Conservation (phyloP, 2,113 vertebrate genomes). For the Athene noctua region DNA sequence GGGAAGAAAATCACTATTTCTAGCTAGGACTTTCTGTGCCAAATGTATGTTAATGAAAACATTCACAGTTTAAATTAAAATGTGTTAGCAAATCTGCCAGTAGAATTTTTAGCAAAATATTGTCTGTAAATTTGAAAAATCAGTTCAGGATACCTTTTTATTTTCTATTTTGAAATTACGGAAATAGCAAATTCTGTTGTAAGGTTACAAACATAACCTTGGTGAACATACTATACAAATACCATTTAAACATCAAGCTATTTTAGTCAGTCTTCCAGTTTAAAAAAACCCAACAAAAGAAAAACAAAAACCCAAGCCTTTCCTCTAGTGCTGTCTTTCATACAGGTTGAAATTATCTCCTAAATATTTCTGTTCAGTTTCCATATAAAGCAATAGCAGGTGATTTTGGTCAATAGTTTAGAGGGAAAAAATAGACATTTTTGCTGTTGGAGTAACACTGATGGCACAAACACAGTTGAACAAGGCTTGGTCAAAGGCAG, state of each 20-base stretch:
- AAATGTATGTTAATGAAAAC: conserved; percentile 48
- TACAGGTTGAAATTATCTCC: neutral
- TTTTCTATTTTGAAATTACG: neutral
- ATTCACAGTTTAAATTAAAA: conserved; percentile 58
- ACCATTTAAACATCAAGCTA: neutral
- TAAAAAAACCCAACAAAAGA: neutral
- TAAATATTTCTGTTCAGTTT: neutral
- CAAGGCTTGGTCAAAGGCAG: neutral
- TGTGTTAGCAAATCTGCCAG: conserved; percentile 48
- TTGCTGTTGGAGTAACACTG: neutral
- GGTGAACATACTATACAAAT: neutral
- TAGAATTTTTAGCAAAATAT: conserved; percentile 22
- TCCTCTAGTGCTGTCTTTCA: neutral
- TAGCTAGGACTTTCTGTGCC: conserved; percentile 19
- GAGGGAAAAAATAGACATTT: neutral
- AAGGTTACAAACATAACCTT: neutral
- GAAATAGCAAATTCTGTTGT: neutral
- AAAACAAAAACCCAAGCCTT: neutral
- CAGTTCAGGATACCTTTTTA: neutral
- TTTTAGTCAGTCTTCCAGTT: neutral
- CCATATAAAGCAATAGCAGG: neutral
- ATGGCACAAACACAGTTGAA: neutral
- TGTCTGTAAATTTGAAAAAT: conserved; percentile 7
- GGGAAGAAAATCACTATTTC: conserved; percentile 9
- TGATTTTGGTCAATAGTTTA: neutral